phyloP scores from a whole-genome alignment of 2,113 vertebrate species.

The Xiphorhynchus elegans region DNA sequence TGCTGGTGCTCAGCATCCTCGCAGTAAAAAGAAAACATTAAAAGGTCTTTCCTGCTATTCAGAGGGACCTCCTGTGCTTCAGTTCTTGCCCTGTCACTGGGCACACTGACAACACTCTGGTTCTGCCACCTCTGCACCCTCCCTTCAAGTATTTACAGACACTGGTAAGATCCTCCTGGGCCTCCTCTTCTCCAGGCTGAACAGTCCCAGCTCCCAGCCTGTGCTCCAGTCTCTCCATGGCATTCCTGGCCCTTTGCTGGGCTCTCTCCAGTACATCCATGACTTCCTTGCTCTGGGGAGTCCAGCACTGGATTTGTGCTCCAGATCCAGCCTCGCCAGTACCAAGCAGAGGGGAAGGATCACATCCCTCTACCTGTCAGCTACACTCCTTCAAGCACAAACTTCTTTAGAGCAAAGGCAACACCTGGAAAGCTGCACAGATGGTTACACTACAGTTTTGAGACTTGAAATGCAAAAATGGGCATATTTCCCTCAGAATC shows the following conservation, averaged over 20 bases:
- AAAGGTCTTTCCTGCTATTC: not conserved
- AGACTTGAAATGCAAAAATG: not conserved
- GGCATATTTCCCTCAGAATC: not conserved
- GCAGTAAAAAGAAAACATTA: not conserved
- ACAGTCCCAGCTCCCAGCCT: not conserved
- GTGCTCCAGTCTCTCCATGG: not conserved
- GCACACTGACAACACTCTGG: not conserved
- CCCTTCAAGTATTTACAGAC: not conserved
- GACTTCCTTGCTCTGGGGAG: not conserved
- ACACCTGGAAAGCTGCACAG: not conserved
- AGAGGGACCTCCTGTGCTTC: not conserved
- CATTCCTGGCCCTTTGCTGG: not conserved
- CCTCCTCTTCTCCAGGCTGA: not conserved
- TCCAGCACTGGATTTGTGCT: not conserved
- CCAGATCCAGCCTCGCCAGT: not conserved
- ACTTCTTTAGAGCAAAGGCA: not conserved
- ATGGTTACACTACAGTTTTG: not conserved
- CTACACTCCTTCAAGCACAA: not conserved
- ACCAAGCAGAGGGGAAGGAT: not conserved
- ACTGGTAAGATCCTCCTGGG: fast-evolving
- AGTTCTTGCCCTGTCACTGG: not conserved
- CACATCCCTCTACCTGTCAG: not conserved
- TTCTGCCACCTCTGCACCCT: not conserved
- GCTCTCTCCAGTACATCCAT: not conserved
- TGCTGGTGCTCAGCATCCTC: not conserved